These are phyloP conservation scores for Paradoxurus hermaphroditus DNA, from an alignment of 2,113 vertebrate genomes.

Conservation along the genomic window DNA sequence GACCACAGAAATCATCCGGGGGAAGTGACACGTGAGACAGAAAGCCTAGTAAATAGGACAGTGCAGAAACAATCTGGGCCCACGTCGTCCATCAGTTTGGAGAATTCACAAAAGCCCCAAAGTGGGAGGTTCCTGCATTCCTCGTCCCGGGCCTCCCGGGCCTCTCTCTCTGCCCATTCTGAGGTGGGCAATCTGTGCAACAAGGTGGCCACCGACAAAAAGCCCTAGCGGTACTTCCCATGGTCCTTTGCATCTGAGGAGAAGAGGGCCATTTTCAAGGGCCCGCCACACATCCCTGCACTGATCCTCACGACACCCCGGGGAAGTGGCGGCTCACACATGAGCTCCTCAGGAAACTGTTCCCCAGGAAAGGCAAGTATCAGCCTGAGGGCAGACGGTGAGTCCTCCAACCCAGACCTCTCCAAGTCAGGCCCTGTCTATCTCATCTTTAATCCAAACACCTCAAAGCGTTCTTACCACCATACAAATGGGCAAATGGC, in stretches of 20 bases:
- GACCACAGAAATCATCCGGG: not conserved
- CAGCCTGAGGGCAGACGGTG: not conserved
- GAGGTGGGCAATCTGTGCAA: accelerated
- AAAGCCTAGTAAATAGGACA: not conserved
- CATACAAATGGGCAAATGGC: not conserved
- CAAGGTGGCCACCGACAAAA: not conserved
- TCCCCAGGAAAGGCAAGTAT: not conserved
- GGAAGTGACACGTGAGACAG: not conserved
- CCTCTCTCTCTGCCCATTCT: not conserved
- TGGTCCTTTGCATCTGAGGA: not conserved
- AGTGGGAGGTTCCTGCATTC: not conserved
- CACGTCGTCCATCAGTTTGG: not conserved
- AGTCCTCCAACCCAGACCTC: not conserved
- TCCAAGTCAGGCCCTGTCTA: not conserved
- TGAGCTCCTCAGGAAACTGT: not conserved
- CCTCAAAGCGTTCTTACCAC: not conserved
- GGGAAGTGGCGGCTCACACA: not conserved
- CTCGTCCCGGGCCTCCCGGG: not conserved
- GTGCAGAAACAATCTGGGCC: not conserved
- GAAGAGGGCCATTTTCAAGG: not conserved
- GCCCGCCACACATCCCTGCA: not conserved
- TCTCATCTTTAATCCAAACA: not conserved
- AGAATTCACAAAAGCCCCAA: not conserved
- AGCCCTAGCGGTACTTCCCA: not conserved
- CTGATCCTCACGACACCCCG: not conserved